A percentile compares a stretch with the other conserved stretches of the same genome.
These are phyloP conservation scores for Matsumurasca onukii DNA, from an alignment of 1,140 invertebrate species.

Conservation along the genomic window DNA sequence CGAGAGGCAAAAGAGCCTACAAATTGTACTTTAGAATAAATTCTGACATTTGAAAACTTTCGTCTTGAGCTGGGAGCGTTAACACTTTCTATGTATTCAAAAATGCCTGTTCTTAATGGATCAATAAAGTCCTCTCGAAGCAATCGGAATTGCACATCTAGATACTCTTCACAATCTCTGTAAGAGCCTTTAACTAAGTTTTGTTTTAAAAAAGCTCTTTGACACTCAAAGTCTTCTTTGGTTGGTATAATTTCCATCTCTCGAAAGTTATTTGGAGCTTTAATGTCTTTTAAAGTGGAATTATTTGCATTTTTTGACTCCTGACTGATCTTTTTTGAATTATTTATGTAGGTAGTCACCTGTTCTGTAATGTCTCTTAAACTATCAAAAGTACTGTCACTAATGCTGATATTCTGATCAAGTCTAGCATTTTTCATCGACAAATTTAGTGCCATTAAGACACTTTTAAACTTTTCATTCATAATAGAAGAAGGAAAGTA, in stretches of 20 bases:
- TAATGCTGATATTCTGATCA: conserved; percentile 28
- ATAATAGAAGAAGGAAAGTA: conserved; percentile 28
- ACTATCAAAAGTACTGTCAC: conserved; percentile 8
- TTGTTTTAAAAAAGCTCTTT: conserved; percentile 51
- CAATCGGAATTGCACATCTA: conserved; percentile 75
- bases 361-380: conserved; percentile 28
- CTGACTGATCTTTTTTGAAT: conserved; percentile 8
- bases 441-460: conserved; percentile 27
- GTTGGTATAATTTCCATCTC: conserved; percentile 32
- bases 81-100: conserved; percentile 44
- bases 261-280: conserved; percentile 36
- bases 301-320: conserved; percentile 14
- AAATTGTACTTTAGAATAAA: conserved; percentile 32
- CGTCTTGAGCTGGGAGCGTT: not conserved
- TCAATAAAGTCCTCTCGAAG: conserved; percentile 71
- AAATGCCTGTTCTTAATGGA: conserved; percentile 58
- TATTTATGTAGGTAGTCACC: not conserved
- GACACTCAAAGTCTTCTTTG: conserved; percentile 13
- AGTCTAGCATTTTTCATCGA: conserved; percentile 24
- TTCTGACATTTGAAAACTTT: conserved; percentile 32
- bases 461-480: conserved; percentile 25
- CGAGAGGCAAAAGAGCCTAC: conserved; percentile 3
- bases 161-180: conserved; percentile 64
- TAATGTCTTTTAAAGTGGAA: conserved; percentile 24
- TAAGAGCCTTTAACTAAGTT: conserved; percentile 64